Conservation (phyloP, 2,888 invertebrate species). For the Galerucella nymphaeae region DNA sequence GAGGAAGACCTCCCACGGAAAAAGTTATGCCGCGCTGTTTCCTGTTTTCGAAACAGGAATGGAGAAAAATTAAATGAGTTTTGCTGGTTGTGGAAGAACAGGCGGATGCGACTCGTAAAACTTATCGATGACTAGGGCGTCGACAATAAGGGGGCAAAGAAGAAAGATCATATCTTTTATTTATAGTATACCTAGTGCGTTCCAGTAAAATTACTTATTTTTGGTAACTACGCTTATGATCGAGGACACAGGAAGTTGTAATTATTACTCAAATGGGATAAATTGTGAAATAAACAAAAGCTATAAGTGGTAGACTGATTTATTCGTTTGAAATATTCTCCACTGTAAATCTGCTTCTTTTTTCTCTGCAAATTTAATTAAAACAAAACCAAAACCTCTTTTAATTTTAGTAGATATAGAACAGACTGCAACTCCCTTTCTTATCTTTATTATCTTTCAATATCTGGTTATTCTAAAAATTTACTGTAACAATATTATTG, state of each 20-base stretch:
- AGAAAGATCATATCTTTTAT: no score
- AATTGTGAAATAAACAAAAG: background rate
- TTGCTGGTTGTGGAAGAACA: conserved; percentile 27
- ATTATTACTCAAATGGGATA: background rate
- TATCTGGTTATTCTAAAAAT: no score
- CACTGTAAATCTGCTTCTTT: no score
- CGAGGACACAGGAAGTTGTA: background rate
- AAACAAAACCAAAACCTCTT: no score
- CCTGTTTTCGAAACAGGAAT: conserved; percentile 38
- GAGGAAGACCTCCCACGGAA: conserved; percentile 23
- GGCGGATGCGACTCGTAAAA: conserved; percentile 33
- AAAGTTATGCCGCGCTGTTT: conserved; percentile 15
- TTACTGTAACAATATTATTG: background rate
- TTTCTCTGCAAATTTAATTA: no score
- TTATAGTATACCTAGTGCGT: no score
- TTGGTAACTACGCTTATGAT: background rate
- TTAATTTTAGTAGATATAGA: no score
- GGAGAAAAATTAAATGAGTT: conserved; percentile 29
- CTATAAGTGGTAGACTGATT: background rate
- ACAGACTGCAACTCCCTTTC: no score
- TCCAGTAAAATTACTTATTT: no score
- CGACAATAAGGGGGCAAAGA: background rate
- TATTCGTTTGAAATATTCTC: background rate
- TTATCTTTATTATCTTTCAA: no score
- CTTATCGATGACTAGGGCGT: background rate